Conservation (phyloP, 2,797 vertebrate genomes). For the Masticophis lateralis region DNA sequence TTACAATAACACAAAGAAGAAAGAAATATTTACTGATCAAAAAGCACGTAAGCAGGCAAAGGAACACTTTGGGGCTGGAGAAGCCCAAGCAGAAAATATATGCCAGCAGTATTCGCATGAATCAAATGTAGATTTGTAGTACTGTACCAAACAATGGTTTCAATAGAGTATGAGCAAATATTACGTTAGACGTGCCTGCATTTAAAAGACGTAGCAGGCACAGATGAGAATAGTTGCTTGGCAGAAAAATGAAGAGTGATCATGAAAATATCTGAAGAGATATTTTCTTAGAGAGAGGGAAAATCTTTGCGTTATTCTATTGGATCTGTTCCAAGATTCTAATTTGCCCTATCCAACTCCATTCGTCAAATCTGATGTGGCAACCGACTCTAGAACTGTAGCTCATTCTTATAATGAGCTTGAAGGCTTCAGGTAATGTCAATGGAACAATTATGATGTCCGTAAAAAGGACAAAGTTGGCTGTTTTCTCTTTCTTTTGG, state of each 20-base stretch:
- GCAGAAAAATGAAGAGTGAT: neutral
- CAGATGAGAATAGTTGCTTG: neutral
- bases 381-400: neutral
- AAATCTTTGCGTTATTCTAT: neutral
- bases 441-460: neutral
- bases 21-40: neutral
- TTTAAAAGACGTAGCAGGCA: neutral
- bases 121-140: neutral
- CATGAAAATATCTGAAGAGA: neutral
- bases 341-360: neutral
- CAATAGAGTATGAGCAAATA: neutral
- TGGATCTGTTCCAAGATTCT: neutral
- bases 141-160: neutral
- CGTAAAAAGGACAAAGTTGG: neutral
- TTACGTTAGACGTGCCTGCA: neutral
- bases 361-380: neutral
- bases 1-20: neutral
- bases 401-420: neutral
- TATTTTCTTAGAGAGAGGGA: neutral
- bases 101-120: neutral
- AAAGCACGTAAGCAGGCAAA: neutral
- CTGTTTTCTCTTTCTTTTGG: neutral
- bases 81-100: neutral
- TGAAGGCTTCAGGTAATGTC: neutral
- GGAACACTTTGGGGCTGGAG: neutral